A percentile compares a stretch with the other conserved stretches of the same genome.
Conservation (phyloP, 2,888 invertebrate genomes). For the Trachelus tabidus region DNA sequence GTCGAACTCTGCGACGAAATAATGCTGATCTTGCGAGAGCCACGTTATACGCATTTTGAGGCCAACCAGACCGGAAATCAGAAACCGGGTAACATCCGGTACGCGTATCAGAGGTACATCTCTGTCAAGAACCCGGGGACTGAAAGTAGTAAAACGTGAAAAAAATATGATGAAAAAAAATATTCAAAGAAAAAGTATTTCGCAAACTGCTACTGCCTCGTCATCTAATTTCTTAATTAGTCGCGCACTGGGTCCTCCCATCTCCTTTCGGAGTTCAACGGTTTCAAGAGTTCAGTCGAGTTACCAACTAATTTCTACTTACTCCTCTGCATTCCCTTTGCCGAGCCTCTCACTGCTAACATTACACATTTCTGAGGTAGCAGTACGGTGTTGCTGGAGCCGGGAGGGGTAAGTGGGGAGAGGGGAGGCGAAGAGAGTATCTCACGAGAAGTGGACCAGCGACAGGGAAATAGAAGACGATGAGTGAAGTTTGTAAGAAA, state of each 20-base stretch:
- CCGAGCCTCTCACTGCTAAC: neutral
- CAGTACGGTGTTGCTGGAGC: neutral
- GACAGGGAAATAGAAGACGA: neutral
- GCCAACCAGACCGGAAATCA: neutral
- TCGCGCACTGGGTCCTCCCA: neutral
- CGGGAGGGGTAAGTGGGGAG: neutral
- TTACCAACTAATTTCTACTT: constrained; percentile 9
- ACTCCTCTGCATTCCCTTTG: neutral
- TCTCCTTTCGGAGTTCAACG: neutral
- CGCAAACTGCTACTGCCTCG: neutral
- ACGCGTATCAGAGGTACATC: neutral
- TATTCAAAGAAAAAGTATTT: neutral
- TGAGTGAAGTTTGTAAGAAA: neutral
- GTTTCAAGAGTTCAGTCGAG: constrained; percentile 4
- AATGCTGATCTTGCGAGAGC: neutral
- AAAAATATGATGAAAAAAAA: neutral
- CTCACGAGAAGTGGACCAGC: neutral
- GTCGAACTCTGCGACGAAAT: neutral
- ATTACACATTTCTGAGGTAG: neutral
- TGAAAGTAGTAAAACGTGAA: neutral
- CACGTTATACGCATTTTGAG: neutral
- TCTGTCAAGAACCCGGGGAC: neutral
- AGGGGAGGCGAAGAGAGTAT: neutral
- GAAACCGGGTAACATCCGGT: neutral
- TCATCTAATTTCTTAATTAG: constrained; percentile 3